A percentile compares a stretch with the other conserved stretches of the same genome.
These are phyloP conservation scores for Gymnoscopelus microlampas DNA, from an alignment of 2,797 vertebrate genomes.

Conservation along the genomic window DNA sequence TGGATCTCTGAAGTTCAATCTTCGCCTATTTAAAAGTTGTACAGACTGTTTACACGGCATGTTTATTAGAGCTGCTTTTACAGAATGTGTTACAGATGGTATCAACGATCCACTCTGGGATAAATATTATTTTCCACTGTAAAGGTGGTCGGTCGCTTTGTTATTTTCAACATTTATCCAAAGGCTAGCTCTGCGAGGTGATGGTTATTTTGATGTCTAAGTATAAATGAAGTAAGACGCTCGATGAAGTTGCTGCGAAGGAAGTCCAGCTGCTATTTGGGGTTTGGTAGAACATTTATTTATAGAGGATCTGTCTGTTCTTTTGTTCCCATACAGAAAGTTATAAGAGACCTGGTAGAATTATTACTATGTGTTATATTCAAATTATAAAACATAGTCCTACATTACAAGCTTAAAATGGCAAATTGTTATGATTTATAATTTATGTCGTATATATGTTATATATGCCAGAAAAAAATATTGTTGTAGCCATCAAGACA, in stretches of 20 bases:
- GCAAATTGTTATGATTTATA: too few species aligned
- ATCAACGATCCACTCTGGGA: constrained; percentile 58
- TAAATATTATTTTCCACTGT: constrained; percentile 79
- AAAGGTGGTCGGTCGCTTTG: constrained; percentile 66
- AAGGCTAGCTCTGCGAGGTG: constrained; percentile 67
- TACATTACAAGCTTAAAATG: too few species aligned
- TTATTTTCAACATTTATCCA: constrained; percentile 71
- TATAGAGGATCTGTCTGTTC: constrained; percentile 36
- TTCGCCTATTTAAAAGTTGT: constrained; percentile 57
- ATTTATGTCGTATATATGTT: too few species aligned
- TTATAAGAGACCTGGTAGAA: too few species aligned
- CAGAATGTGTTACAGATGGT: constrained; percentile 65
- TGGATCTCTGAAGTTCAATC: constrained; percentile 32
- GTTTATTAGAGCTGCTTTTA: constrained; percentile 80
- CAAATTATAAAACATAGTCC: too few species aligned
- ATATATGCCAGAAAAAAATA: too few species aligned
- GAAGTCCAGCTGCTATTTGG: constrained; percentile 63
- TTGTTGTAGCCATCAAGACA: too few species aligned
- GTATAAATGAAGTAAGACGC: constrained; percentile 45
- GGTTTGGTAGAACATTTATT: constrained; percentile 64
- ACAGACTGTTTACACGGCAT: constrained; percentile 71
- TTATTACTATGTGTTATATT: too few species aligned
- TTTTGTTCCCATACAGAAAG: too few species aligned
- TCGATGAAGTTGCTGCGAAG: constrained; percentile 43
- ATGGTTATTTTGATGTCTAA: constrained; percentile 63